Evolutionary conservation across 1,140 invertebrate species (phyloP).

Genomic region (Papilio polytes): DNA sequence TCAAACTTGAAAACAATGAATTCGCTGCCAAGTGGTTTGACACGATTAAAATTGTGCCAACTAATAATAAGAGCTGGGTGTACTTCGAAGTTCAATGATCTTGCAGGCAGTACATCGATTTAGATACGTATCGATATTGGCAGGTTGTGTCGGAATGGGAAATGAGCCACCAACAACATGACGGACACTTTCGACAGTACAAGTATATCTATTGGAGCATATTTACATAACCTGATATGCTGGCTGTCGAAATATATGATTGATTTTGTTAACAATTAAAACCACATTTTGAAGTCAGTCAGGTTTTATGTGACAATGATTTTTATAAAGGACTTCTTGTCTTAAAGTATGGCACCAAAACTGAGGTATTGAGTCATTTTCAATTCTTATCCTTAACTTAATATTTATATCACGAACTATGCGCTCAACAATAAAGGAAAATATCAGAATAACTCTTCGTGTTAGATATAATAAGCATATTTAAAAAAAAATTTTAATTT

Average conservation of each 20-base stretch:
- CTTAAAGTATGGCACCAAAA: neutral
- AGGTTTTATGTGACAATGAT: neutral
- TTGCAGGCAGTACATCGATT: constrained; percentile 13
- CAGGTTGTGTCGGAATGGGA: constrained; percentile 61
- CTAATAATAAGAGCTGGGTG: constrained; percentile 19
- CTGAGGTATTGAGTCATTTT: neutral
- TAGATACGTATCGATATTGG: constrained; percentile 37
- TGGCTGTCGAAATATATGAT: neutral
- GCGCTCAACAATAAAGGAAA: neutral
- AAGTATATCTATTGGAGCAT: neutral
- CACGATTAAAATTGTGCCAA: constrained; percentile 32
- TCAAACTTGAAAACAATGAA: constrained; percentile 38
- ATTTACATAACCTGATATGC: constrained; percentile 8
- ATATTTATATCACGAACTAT: neutral
- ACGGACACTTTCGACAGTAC: constrained; percentile 1
- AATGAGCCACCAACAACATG: constrained; percentile 64
- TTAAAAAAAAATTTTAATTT: neutral
- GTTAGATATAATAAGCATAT: neutral
- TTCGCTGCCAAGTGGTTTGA: constrained; percentile 30
- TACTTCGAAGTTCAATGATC: constrained; percentile 37
- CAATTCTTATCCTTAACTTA: neutral
- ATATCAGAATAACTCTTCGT: neutral
- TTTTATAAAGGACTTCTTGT: neutral
- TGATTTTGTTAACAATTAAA: neutral
- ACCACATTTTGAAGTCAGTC: neutral